These are phyloP conservation scores for Leptodactylus fuscus DNA, from an alignment of 2,113 vertebrate species.

Conservation along the genomic window DNA sequence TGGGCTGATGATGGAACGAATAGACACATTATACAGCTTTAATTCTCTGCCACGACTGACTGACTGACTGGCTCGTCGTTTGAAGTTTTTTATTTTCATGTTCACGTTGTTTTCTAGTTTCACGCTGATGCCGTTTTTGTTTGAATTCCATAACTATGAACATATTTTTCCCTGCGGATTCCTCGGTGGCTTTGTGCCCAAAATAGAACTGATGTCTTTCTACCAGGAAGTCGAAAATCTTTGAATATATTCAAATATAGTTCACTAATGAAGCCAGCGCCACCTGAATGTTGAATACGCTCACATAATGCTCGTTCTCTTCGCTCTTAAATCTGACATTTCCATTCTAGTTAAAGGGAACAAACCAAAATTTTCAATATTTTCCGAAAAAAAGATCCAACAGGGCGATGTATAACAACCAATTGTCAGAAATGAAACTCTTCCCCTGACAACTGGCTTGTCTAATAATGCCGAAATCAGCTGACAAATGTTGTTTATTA, in stretches of 20 bases:
- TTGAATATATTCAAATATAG: conserved; percentile 44
- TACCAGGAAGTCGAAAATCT: conserved; percentile 9
- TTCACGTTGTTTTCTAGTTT: conserved; percentile 12
- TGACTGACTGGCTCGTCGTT: conserved; percentile 17
- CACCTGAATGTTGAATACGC: neutral
- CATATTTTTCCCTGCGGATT: conserved; percentile 12
- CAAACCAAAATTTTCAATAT: too few species aligned
- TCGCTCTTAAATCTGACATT: neutral
- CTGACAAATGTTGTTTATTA: too few species aligned
- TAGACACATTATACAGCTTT: neutral
- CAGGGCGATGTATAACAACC: too few species aligned
- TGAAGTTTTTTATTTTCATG: neutral
- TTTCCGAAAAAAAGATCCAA: too few species aligned
- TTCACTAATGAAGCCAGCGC: conserved; percentile 19
- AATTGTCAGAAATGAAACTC: too few species aligned
- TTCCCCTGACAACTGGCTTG: too few species aligned
- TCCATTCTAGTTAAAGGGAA: neutral
- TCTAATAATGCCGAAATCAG: too few species aligned
- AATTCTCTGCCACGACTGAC: neutral
- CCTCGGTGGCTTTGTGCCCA: conserved; percentile 21
- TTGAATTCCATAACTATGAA: conserved; percentile 17
- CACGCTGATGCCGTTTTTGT: conserved; percentile 22
- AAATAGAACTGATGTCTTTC: conserved; percentile 36
- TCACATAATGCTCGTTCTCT: neutral
- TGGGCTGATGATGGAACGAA: neutral